Conservation (phyloP, 2,113 vertebrate genomes). For the Gallinago jamesoni region DNA sequence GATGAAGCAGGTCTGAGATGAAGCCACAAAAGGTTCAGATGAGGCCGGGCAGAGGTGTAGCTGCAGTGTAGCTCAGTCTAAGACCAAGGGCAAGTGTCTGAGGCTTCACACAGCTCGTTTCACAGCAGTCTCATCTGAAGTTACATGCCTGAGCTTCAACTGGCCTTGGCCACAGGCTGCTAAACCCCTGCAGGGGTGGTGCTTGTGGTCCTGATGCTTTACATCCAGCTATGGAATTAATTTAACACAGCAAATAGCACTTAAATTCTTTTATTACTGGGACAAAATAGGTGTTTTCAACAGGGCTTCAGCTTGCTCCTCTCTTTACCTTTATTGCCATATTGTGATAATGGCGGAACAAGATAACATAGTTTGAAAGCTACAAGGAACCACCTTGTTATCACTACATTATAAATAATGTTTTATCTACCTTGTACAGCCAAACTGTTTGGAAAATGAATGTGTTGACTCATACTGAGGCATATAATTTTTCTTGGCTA, state of each 20-base stretch:
- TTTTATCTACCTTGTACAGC: constrained; percentile 33
- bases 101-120: neutral
- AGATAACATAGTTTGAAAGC: neutral
- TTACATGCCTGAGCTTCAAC: neutral
- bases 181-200: neutral
- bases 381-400: constrained; percentile 11
- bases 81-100: neutral
- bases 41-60: neutral
- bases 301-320: neutral
- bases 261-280: neutral
- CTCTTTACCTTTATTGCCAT: neutral
- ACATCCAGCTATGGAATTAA: neutral
- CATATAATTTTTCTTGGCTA: constrained; percentile 48
- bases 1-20: neutral
- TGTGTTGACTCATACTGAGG: constrained; percentile 24
- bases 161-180: neutral
- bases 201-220: neutral
- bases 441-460: neutral
- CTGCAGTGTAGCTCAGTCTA: neutral
- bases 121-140: neutral
- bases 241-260: neutral
- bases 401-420: neutral
- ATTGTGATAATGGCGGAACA: neutral
- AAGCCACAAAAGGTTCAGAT: neutral
- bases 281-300: neutral